Evolutionary conservation across 64 coral and sea anemone species (phyloP).

Genomic region (Dendronephthya gigantea): DNA sequence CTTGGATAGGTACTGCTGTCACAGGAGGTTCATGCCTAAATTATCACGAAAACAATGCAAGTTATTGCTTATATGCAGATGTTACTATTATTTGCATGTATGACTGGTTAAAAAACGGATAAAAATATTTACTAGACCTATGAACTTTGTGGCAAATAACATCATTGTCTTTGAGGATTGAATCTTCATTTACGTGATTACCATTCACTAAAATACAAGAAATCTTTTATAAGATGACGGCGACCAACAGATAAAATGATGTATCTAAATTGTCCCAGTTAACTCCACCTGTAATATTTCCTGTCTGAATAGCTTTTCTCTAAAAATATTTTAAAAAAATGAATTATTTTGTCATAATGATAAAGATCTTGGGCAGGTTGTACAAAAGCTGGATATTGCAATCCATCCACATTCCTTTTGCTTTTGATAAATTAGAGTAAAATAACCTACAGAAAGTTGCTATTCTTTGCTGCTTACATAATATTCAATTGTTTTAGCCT

Average conservation of each 20-base stretch:
- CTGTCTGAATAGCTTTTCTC: conserved; percentile 30
- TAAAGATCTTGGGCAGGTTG: no score
- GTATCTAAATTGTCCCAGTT: neutral
- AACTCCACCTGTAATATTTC: conserved; percentile 33
- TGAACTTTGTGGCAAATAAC: conserved; percentile 80
- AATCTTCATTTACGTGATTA: conserved; percentile 10
- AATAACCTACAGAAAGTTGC: neutral
- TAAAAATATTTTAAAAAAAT: conserved; percentile 15
- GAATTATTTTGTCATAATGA: neutral
- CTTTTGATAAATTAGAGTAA: no score
- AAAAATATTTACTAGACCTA: no score
- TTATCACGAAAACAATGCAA: no score
- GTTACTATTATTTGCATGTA: no score
- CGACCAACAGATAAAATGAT: neutral
- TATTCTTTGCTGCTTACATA: conserved; percentile 58
- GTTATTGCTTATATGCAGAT: no score
- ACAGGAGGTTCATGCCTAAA: conserved; percentile 92
- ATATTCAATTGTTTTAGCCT: conserved; percentile 74
- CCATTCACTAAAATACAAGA: conserved; percentile 60
- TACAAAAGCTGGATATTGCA: no score
- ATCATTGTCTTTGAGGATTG: conserved; percentile 81
- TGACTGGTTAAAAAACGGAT: no score
- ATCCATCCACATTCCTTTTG: no score
- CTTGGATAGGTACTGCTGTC: conserved; percentile 40
- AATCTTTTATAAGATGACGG: neutral